Evolutionary conservation across 2,888 invertebrate genomes (phyloP).

Genomic region (Agriotes lineatus): DNA sequence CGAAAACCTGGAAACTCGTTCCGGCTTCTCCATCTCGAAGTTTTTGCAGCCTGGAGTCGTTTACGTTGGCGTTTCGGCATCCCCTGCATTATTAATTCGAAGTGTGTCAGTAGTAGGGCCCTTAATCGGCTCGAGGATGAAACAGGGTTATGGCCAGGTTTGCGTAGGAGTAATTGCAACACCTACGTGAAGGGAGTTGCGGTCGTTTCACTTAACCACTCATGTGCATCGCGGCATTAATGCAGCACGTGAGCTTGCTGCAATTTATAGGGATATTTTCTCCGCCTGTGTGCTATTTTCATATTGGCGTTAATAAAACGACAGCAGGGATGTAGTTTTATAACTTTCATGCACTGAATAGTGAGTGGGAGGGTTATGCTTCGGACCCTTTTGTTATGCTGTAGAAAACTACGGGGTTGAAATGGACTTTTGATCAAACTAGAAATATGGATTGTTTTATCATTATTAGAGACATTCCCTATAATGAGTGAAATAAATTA

Average conservation of each 20-base stretch:
- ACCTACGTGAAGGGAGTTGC: constrained; percentile 6
- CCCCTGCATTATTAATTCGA: neutral
- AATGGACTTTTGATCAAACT: too few species aligned
- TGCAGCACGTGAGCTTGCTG: neutral
- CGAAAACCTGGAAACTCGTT: neutral
- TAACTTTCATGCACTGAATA: neutral
- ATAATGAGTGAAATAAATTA: too few species aligned
- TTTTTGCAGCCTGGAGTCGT: neutral
- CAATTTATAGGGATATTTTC: neutral
- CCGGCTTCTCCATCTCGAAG: neutral
- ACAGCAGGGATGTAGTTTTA: neutral
- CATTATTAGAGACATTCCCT: too few species aligned
- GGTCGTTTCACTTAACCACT: constrained; percentile 5
- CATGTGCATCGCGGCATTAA: constrained; percentile 1
- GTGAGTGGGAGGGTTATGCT: too few species aligned
- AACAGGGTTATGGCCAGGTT: neutral
- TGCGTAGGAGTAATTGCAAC: constrained; percentile 17
- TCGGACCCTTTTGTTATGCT: too few species aligned
- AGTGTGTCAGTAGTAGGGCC: constrained; percentile 9
- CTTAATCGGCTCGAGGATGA: neutral
- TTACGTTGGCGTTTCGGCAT: neutral
- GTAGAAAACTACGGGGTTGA: too few species aligned
- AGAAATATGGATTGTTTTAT: too few species aligned
- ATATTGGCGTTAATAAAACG: neutral
- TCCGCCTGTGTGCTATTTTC: neutral